Conservation (phyloP, 2,113 vertebrate species). For the Carassius carassius region DNA sequence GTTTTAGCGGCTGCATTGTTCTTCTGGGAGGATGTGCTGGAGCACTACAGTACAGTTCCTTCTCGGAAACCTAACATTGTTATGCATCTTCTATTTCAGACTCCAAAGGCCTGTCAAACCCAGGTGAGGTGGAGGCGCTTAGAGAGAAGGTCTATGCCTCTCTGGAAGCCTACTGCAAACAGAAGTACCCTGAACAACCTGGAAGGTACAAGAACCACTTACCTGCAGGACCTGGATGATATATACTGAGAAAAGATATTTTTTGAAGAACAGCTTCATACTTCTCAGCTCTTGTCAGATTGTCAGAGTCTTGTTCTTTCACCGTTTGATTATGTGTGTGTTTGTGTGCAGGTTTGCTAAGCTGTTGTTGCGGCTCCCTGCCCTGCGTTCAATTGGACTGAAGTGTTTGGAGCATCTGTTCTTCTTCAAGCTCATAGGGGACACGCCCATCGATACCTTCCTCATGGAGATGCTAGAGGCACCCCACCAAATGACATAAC, state of each 20-base stretch:
- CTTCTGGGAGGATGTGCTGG: not conserved
- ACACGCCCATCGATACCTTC: constrained; percentile 99
- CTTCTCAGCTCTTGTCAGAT: not conserved
- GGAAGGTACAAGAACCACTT: constrained; percentile 80
- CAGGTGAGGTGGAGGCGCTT: constrained; percentile 91
- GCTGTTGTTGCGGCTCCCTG: constrained; percentile 92
- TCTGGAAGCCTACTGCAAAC: constrained; percentile 97
- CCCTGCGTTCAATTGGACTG: constrained; percentile 95
- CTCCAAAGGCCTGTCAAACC: constrained; percentile 96
- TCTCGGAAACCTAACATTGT: not conserved
- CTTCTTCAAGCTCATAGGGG: constrained; percentile 99
- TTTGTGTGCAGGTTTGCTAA: constrained; percentile 87
- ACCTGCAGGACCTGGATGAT: not conserved
- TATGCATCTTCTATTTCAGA: constrained; percentile 70
- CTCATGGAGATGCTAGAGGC: constrained; percentile 99
- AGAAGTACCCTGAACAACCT: constrained; percentile 98
- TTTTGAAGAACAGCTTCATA: not conserved
- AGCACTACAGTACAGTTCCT: not conserved
- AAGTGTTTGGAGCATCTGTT: constrained; percentile 99
- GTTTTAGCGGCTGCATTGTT: not conserved
- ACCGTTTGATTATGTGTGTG: not conserved
- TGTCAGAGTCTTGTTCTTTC: not conserved
- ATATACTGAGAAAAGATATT: not conserved
- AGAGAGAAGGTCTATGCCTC: constrained; percentile 98
- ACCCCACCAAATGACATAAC: constrained; percentile 88